A percentile compares a stretch with the other conserved stretches of the same genome.
These are phyloP conservation scores for Drosophila helvetica DNA, from an alignment of 2,888 invertebrate species.

Conservation along the genomic window DNA sequence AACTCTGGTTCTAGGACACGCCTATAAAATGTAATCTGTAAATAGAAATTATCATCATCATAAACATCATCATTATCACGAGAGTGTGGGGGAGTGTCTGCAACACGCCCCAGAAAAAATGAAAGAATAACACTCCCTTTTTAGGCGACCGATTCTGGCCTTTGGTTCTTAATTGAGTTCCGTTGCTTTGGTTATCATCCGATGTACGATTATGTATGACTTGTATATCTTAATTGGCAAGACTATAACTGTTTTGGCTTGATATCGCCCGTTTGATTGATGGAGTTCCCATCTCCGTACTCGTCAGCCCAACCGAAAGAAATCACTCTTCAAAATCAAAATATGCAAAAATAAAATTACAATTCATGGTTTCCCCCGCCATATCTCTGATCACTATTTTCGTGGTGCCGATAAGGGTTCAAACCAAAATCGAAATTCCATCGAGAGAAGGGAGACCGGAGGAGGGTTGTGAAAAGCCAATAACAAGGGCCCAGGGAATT, in stretches of 20 bases:
- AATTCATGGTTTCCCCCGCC: conserved; percentile 7
- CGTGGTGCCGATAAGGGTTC: conserved; percentile 19
- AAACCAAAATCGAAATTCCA: conserved; percentile 4
- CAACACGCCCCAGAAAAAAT: conserved; percentile 30
- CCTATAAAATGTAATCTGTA: conserved; percentile 68
- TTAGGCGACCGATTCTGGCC: conserved; percentile 20
- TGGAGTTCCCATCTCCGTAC: conserved; percentile 5
- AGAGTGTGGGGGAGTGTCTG: conserved; percentile 54
- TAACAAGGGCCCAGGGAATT: not conserved
- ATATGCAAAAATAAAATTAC: conserved; percentile 34
- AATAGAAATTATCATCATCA: conserved; percentile 76
- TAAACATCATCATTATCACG: conserved; percentile 41
- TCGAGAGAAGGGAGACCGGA: not conserved
- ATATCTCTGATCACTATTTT: not conserved
- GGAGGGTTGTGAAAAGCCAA: not conserved
- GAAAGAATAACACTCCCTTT: conserved; percentile 26
- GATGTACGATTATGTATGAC: conserved; percentile 9
- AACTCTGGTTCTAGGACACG: conserved; percentile 59
- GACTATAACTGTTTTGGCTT: conserved; percentile 27
- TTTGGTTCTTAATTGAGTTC: conserved; percentile 15
- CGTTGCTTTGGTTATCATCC: conserved; percentile 41
- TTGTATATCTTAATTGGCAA: conserved; percentile 63
- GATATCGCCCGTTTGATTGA: conserved; percentile 33
- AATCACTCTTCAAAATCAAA: not conserved
- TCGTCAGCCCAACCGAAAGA: conserved; percentile 3